Base-by-base conservation (phyloP, 2,113 vertebrate species). In the Istiophorus platypterus region DNA sequence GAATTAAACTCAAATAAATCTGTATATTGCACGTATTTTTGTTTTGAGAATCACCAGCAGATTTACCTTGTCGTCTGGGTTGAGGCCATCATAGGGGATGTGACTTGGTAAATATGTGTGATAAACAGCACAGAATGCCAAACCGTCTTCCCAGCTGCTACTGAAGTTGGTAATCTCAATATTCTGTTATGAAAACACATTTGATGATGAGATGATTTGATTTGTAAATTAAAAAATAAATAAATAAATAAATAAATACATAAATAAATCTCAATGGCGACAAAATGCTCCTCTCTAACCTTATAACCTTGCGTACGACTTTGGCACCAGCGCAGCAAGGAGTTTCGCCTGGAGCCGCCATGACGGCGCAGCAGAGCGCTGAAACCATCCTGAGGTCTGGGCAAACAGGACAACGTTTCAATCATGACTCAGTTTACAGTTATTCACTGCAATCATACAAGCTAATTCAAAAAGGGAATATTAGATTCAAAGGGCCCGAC, bases 101-200 rank as follows among this genome's bases (percentile, higher is more conserved):
- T 24, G 85, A 41, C 29, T 78, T 15, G 94, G 94, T 37, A 95
- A 87, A 71, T 93, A 95, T 1, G 92, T 93, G 87, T 95, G 95
- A 72, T 92, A 94, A 54, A 95, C 61, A 0, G 95, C 94, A 68
- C 95, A 95, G 79, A 95, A 94, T 0, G 94, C 94, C 88, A 95
- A 78, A 37, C 95, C 95, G 13, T 95, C 94, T 42, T 92, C 92
- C 95, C 95, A 95, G 81, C 94, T 94, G 86, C 89, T 95, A 79
- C 94, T 95, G 92, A 95, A 95, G 86, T 95, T 95, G 52, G 94
- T 95, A 76, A 95, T 95, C 22, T 95, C 95, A 84, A 95, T 93
- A 68, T 95, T 90, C 95, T 95, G 90, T 72, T 7, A 24, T 20
- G 13, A 51, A 27, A 49, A 49, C 14, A 49, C 39, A 49, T 20